phyloP scores from a whole-genome alignment of 1,140 invertebrate species.

The Thaumetopoea pityocampa region DNA sequence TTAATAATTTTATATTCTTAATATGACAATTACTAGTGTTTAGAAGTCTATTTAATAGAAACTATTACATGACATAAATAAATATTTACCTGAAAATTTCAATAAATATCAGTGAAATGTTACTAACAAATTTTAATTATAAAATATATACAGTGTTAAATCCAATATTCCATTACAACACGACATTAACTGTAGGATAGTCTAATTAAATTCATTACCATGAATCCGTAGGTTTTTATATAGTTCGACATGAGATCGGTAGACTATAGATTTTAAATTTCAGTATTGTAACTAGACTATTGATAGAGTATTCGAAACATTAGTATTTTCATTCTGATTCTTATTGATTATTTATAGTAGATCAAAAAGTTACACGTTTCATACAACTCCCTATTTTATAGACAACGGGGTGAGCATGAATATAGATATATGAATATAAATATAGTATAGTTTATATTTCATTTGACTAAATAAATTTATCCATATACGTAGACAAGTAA shows the following conservation, averaged over 20 bases:
- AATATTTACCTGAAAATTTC: not conserved
- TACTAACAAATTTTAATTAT: constrained; percentile 1
- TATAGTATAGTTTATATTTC: constrained; percentile 51
- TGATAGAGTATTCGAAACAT: constrained; percentile 28
- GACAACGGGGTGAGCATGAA: constrained; percentile 63
- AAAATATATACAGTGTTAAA: constrained; percentile 14
- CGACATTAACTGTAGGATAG: constrained; percentile 32
- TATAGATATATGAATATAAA: too few relatives aligned
- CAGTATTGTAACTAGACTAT: constrained; percentile 22
- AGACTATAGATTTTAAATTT: constrained; percentile 38
- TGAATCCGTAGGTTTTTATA: constrained; percentile 24
- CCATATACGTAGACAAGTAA: constrained; percentile 25
- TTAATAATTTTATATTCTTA: too few relatives aligned
- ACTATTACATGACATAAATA: too few relatives aligned
- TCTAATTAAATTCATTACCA: constrained; percentile 18
- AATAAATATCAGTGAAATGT: constrained; percentile 1
- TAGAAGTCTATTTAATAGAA: too few relatives aligned
- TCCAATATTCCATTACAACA: constrained; percentile 72
- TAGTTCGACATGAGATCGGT: constrained; percentile 33
- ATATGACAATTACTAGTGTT: too few relatives aligned
- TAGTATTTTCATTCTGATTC: constrained; percentile 19
- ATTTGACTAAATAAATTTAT: constrained; percentile 30
- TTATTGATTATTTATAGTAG: constrained; percentile 26
- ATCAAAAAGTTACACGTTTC: constrained; percentile 29
- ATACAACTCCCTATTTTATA: constrained; percentile 46